phyloP scores from a whole-genome alignment of 1,140 invertebrate genomes.

The Himalopsyche phryganea region DNA sequence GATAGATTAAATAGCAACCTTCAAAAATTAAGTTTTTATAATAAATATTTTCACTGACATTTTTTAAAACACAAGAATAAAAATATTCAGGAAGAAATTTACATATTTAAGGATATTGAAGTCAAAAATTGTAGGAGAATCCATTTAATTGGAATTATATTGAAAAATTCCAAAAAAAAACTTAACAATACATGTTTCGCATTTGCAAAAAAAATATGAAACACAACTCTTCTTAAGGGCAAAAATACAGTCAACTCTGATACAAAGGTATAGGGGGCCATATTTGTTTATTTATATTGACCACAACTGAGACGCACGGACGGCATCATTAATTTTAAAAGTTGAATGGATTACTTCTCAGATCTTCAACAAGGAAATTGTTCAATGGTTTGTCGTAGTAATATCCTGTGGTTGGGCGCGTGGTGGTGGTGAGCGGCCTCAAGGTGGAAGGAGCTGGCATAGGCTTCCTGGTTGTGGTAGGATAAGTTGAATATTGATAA shows the following conservation, averaged over 20 bases:
- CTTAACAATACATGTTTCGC: too few relatives aligned
- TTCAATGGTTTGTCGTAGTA: conserved; percentile 7
- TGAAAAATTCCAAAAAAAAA: too few relatives aligned
- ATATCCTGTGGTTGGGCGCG: conserved; percentile 7
- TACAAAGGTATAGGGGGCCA: neutral
- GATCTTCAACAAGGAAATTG: conserved; percentile 7
- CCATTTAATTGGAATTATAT: too few relatives aligned
- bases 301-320: neutral
- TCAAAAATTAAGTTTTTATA: too few relatives aligned
- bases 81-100: too few relatives aligned
- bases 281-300: neutral
- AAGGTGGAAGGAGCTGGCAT: conserved; percentile 2
- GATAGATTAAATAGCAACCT: too few relatives aligned
- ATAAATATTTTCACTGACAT: too few relatives aligned
- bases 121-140: too few relatives aligned
- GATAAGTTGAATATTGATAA: conserved; percentile 9
- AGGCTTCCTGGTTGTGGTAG: conserved; percentile 5
- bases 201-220: conserved; percentile 5
- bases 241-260: neutral
- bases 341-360: too few relatives aligned
- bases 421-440: conserved; percentile 1
- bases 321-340: neutral
- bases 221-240: conserved; percentile 4
- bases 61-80: too few relatives aligned
- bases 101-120: too few relatives aligned